Conservation (phyloP, 2,113 vertebrate genomes). For the Pogonocichla stellata region DNA sequence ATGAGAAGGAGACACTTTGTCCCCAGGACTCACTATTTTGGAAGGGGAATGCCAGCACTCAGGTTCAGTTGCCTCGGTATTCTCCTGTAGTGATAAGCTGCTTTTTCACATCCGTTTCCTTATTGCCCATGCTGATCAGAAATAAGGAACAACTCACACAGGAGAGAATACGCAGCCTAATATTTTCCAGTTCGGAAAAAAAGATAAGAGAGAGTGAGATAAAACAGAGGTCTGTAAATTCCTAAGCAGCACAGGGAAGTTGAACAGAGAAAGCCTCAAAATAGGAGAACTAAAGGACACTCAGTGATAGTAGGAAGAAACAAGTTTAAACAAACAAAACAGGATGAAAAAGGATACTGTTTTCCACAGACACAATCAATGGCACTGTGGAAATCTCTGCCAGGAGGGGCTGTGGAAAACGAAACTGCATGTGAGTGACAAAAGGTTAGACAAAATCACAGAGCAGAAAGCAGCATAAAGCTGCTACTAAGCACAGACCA, state of each 20-base stretch:
- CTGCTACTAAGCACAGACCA: background rate
- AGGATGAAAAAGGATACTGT: background rate
- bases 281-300: background rate
- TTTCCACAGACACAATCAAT: background rate
- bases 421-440: background rate
- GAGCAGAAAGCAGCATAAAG: background rate
- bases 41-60: background rate
- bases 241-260: background rate
- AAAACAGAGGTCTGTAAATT: background rate
- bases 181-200: conserved; percentile 14
- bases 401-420: background rate
- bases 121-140: background rate
- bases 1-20: background rate
- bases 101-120: background rate
- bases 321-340: background rate
- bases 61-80: background rate
- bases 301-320: background rate
- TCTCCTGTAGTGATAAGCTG: background rate
- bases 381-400: background rate
- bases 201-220: background rate
- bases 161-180: background rate
- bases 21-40: background rate
- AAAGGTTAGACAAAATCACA: background rate
- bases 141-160: background rate
- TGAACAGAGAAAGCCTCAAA: background rate